phyloP scores from a whole-genome alignment of 1,140 invertebrate species.

The Thalassaphorura encarpata region DNA sequence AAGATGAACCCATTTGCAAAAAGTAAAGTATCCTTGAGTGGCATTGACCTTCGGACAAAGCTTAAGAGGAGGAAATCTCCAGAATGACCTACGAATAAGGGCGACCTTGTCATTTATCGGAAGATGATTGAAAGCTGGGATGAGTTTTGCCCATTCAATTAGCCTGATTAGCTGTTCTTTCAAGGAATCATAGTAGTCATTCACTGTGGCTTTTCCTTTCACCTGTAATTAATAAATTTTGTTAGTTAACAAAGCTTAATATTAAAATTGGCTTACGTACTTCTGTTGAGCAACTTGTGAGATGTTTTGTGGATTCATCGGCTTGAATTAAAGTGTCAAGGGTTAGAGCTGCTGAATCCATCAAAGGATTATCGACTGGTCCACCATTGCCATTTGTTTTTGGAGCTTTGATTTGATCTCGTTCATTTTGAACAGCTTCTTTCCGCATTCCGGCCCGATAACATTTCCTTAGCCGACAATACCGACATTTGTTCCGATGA shows the following conservation, averaged over 20 bases:
- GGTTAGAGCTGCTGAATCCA: constrained; percentile 66
- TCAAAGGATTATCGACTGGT: constrained; percentile 41
- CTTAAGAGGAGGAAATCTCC: constrained; percentile 84
- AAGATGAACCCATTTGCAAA: constrained; percentile 95
- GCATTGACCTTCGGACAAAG: constrained; percentile 79
- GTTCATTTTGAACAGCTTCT: constrained; percentile 97
- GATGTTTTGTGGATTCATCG: constrained; percentile 83
- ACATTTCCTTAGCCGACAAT: too few species aligned
- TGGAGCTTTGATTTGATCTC: constrained; percentile 90
- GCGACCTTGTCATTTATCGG: constrained; percentile 90
- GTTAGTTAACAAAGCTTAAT: too few species aligned
- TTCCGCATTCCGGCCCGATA: too few species aligned
- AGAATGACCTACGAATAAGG: constrained; percentile 81
- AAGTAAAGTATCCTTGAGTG: constrained; percentile 76
- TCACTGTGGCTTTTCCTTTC: constrained; percentile 81
- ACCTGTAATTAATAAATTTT: too few species aligned
- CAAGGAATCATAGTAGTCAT: constrained; percentile 95
- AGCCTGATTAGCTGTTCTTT: constrained; percentile 91
- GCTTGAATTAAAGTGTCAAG: constrained; percentile 83
- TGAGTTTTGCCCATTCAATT: constrained; percentile 98
- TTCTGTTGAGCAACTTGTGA: constrained; percentile 33
- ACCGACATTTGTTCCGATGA: too few species aligned
- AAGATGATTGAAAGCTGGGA: constrained; percentile 88
- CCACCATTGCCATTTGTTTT: constrained; percentile 78
- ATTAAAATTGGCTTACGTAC: too few species aligned